These are phyloP conservation scores for Axea sp. DNA, from an alignment of 2,888 invertebrate species.

Conservation along the genomic window DNA sequence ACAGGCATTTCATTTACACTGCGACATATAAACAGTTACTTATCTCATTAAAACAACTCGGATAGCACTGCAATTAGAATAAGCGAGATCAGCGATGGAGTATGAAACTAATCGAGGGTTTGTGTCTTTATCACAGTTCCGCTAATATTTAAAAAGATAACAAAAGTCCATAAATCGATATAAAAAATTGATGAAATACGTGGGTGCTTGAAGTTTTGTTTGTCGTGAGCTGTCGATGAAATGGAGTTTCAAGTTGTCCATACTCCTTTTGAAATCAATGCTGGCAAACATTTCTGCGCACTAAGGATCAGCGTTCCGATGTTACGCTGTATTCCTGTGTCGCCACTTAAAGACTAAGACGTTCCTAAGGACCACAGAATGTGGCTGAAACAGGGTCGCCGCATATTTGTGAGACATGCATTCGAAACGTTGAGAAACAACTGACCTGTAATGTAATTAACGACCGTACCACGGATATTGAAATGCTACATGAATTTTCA, in stretches of 20 bases:
- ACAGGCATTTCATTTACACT: too few species aligned
- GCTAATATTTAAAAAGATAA: too few species aligned
- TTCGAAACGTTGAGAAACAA: constrained; percentile 31
- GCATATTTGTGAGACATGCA: constrained; percentile 28
- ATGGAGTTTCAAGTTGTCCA: constrained; percentile 8
- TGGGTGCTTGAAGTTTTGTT: constrained; percentile 11
- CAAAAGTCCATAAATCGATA: constrained; percentile 12
- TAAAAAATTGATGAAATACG: constrained; percentile 9
- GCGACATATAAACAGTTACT: too few species aligned
- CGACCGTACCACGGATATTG: constrained; percentile 6
- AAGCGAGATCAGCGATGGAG: too few species aligned
- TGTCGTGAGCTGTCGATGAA: constrained; percentile 11
- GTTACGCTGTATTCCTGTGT: constrained; percentile 15
- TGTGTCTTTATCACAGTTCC: too few species aligned
- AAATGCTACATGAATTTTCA: constrained; percentile 23
- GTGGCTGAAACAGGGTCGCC: constrained; percentile 34
- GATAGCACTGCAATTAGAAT: too few species aligned
- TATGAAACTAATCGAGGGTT: too few species aligned
- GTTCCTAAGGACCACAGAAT: constrained; percentile 19
- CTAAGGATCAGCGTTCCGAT: constrained; percentile 15
- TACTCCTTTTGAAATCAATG: constrained; percentile 35
- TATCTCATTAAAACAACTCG: too few species aligned
- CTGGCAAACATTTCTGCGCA: constrained; percentile 31
- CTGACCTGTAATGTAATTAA: constrained; percentile 40
- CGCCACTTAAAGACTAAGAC: constrained; percentile 14